Evolutionary conservation across 2,888 invertebrate species (phyloP).

Genomic region (Lasioglossum malachurum): DNA sequence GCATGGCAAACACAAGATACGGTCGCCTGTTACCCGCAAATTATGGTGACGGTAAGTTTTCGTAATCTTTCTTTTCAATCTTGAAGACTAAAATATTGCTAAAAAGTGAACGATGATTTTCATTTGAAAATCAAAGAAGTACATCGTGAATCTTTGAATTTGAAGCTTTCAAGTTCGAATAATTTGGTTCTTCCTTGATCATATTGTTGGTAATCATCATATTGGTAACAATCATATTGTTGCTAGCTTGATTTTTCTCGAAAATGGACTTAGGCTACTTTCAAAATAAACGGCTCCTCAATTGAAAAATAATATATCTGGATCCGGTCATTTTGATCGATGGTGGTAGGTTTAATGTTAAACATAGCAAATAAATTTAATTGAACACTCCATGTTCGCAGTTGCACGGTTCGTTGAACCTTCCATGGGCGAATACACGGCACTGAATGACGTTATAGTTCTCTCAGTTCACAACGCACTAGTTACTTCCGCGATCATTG

Average conservation of each 20-base stretch:
- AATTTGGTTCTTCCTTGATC: neutral
- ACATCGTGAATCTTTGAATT: neutral
- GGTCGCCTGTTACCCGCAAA: constrained; percentile 87
- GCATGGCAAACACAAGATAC: constrained; percentile 91
- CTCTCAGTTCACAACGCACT: neutral
- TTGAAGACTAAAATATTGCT: neutral
- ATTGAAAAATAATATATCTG: too few species aligned
- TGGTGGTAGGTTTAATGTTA: too few species aligned
- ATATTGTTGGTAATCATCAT: too few species aligned
- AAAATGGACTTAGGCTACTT: too few species aligned
- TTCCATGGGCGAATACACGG: neutral
- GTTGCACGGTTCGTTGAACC: neutral
- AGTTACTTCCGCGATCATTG: constrained; percentile 33
- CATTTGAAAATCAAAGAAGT: neutral
- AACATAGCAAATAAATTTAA: neutral
- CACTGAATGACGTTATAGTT: constrained; percentile 11
- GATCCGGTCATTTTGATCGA: too few species aligned
- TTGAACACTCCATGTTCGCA: neutral
- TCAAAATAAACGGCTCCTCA: too few species aligned
- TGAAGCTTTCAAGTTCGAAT: neutral
- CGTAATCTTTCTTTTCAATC: neutral
- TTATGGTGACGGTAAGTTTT: constrained; percentile 62
- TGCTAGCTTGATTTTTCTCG: too few species aligned
- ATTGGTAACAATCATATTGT: too few species aligned
- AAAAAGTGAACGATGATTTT: neutral